phyloP scores from a whole-genome alignment of 2,797 vertebrate species.

The Chrysocyon brachyurus region DNA sequence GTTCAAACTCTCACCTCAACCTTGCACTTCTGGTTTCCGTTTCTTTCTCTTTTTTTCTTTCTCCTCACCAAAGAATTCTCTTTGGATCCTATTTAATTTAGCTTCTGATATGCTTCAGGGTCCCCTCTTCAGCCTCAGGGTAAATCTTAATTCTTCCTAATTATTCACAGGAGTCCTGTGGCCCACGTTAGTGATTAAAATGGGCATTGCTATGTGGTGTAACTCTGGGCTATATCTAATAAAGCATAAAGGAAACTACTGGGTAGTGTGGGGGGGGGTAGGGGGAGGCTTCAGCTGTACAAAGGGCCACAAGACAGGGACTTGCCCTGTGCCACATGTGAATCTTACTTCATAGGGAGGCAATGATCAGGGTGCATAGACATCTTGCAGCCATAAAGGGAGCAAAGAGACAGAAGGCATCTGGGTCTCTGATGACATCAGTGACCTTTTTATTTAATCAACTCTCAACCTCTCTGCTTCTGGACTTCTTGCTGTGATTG shows the following conservation, averaged over 20 bases:
- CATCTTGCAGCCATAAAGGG: neutral
- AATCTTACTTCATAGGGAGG: neutral
- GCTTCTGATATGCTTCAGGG: neutral
- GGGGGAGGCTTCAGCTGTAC: neutral
- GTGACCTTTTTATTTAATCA: neutral
- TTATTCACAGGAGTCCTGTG: neutral
- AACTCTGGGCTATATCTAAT: neutral
- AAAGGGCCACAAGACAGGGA: neutral
- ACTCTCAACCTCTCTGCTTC: neutral
- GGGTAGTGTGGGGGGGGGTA: too few relatives aligned
- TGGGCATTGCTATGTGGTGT: neutral
- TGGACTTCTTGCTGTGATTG: neutral
- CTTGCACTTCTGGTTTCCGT: neutral
- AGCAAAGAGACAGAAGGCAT: neutral
- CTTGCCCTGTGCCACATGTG: neutral
- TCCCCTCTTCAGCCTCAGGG: neutral
- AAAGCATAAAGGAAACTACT: neutral
- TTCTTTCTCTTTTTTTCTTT: conserved; percentile 4
- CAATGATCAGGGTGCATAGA: neutral
- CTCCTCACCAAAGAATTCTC: neutral
- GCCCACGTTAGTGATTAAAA: neutral
- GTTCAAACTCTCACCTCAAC: neutral
- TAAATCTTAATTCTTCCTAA: conserved; percentile 35
- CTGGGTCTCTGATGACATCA: neutral
- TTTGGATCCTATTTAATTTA: neutral